Percentiles rank a stretch among this genome's conserved stretches.
These are phyloP conservation scores for Cordilura impudica DNA, from an alignment of 2,888 invertebrate genomes.

Conservation along the genomic window DNA sequence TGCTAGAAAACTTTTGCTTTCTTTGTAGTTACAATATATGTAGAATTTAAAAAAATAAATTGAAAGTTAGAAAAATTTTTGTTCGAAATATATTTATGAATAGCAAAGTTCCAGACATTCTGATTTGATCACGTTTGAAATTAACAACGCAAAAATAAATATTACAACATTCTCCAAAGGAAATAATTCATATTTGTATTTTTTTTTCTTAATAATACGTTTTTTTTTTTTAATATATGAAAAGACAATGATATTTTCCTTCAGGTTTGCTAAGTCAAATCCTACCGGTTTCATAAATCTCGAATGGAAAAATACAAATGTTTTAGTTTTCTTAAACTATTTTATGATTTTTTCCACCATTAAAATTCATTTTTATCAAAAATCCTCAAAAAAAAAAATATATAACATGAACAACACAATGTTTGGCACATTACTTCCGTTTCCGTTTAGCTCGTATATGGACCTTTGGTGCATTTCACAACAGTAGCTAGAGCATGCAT, in stretches of 20 bases:
- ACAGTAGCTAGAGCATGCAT: slow-evolving; percentile 1
- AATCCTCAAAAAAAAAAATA: slow-evolving; percentile 1
- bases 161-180: background rate
- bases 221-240: no score
- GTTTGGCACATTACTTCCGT: slow-evolving; percentile 57
- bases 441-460: slow-evolving; percentile 28
- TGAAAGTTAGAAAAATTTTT: background rate
- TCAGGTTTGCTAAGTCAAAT: no score
- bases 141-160: background rate
- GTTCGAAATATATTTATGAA: background rate
- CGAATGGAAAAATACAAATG: no score
- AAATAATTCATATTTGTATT: no score
- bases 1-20: slow-evolving; percentile 47
- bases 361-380: slow-evolving; percentile 2
- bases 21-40: background rate
- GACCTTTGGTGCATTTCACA: slow-evolving; percentile 10
- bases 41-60: background rate
- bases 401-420: slow-evolving; percentile 25
- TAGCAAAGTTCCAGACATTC: background rate
- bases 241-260: no score
- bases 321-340: no score
- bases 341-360: no score
- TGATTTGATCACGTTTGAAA: background rate
- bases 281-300: no score
- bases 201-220: no score